Evolutionary conservation across 2,888 invertebrate species (phyloP), one percentile per base, ranked within the genome.

Genomic region (Mythimna impura): DNA sequence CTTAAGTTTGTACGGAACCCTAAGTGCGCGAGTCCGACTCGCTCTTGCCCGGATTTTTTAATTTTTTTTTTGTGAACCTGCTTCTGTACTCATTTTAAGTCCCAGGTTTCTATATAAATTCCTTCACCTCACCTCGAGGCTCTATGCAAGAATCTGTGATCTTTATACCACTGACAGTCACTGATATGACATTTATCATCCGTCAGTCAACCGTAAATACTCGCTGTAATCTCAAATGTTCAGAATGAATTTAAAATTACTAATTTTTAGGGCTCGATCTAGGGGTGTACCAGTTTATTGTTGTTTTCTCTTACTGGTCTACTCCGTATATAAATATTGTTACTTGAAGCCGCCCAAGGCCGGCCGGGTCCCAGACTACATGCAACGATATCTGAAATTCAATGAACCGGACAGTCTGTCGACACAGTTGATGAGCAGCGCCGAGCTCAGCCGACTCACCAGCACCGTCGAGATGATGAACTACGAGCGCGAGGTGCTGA

Each of bases 391-490:
- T 68, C 34, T 87, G 30, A 66, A 55, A 55, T 76, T 82, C 34
- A 71, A 77, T 10, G 75, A 83, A 43, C 57, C 67, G n/a, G 52
- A 76, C 14, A 67, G 30, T 22, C 36, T 80, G 12, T 40, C 36
- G 9, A 8, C 30, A 17, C 25, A 50, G 8, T 14, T 63, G 22
- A 52, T 81, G 60, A 73, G 54, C 20, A 62, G 61, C 10, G 64
- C 55, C 3, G 73, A 87, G 47, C 47, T 82, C 4, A 65, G 66
- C 20, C 58, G 66, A 43, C 73, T 89, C 25, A 68, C 71, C 55
- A 64, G n/a, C 6, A 78, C 73, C 14, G n/a, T 91, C 10, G 84
- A 84, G 17, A 68, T 76, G 47, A 36, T 85, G 9, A 91, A 92
- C 75, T 64, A 30, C 12, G 81, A 85, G 63, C 81, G 80, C 5